Base-by-base conservation (phyloP, 2,113 vertebrate genomes). In the Bubo scandiacus region DNA sequence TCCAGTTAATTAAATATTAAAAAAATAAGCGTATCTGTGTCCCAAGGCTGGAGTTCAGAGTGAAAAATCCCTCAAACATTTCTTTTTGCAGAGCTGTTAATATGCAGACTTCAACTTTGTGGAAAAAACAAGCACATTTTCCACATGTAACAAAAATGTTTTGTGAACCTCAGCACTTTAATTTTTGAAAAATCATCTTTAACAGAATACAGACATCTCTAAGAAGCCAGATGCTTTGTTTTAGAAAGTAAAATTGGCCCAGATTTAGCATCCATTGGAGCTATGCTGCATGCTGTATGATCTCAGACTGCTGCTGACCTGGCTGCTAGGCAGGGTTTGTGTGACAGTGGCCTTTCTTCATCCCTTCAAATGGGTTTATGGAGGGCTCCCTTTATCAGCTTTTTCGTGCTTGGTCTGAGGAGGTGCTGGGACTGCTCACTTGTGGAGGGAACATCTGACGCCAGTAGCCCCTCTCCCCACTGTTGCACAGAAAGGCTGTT, bases 291-390 rank as follows among this genome's bases (percentile, higher is more conserved):
- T 59, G 27, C 45, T 74, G 51, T 66, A 26, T 29, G 25, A 63
- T 42, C 68, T 82, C 15, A 74, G 12, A 12, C 25, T 6, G 10
- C 74, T 86, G 25, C 51, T 86, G 45, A 73, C 16, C 13, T 93
- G 32, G 36, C 12, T 71, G 9, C 51, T 78, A 5, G 26, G 36
- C 27, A 38, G 13, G 4, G 3, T 75, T 87, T 85, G 17, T 71
- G 34, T 47, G 36, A 26, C 14, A 6, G 9, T 66, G 19, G 26
- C 13, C 27, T 73, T 63, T 71, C 63, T 72, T 87, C 34, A 29
- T 55, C 36, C 27, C 8, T 15, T 83, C 6, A 6, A 0, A 0
- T 18, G 14, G 13, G 20, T 30, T 79, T 22, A 5, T 3, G 3
- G 43, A 26, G 9, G n/a, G 11, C 13, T 81, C 7, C 30, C 27